A percentile compares a stretch with the other conserved stretches of the same genome.
Conservation (phyloP, 2,113 vertebrate species). For the Hymenochirus boettgeri region DNA sequence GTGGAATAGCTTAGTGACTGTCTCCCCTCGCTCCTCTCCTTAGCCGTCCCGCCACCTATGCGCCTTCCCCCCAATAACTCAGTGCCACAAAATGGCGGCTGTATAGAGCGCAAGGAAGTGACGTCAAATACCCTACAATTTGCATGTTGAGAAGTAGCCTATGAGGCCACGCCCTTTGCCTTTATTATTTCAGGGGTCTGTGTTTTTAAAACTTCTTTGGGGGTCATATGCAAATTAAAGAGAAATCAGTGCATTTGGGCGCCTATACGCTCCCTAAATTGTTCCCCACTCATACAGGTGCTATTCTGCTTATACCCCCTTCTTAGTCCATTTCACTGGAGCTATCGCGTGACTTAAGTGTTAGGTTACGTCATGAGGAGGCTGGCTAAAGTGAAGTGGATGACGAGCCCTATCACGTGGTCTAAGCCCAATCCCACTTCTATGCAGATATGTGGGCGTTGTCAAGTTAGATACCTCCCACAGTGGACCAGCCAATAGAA, state of each 20-base stretch:
- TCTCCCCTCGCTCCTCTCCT: constrained; percentile 10
- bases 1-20: constrained; percentile 4
- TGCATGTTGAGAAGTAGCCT: constrained; percentile 18
- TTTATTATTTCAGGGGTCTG: constrained; percentile 1
- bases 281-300: neutral
- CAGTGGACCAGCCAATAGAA: constrained; percentile 19
- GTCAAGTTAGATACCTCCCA: constrained; percentile 11
- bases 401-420: constrained; percentile 23
- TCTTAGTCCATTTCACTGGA: neutral
- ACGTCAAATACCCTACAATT: constrained; percentile 27
- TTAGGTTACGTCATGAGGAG: constrained; percentile 1
- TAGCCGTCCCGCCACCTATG: constrained; percentile 7
- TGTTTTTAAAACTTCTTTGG: neutral
- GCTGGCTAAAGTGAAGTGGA: neutral
- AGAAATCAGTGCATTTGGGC: no score
- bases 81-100: constrained; percentile 36
- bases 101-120: constrained; percentile 28
- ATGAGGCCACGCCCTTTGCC: constrained; percentile 11
- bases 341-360: constrained; percentile 15
- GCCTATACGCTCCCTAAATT: neutral
- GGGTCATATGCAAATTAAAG: neutral
- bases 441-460: constrained; percentile 12
- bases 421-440: neutral
- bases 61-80: constrained; percentile 27
- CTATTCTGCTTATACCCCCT: no score